These are phyloP conservation scores for Tetragonula carbonaria DNA, from an alignment of 2,888 invertebrate species.

Conservation along the genomic window DNA sequence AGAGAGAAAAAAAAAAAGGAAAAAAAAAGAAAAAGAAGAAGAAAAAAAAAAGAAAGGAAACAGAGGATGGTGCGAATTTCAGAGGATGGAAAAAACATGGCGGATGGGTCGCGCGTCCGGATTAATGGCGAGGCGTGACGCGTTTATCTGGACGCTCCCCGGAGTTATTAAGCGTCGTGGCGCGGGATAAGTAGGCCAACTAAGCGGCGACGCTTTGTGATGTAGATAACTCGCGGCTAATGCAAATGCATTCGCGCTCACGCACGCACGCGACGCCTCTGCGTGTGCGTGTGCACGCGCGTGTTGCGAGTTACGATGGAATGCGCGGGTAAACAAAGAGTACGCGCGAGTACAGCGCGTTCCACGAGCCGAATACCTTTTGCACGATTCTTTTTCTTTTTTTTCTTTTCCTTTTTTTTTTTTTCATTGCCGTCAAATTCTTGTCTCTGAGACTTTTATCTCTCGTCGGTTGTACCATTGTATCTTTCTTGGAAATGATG, in stretches of 20 bases:
- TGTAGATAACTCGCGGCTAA: conserved; percentile 69
- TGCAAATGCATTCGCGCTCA: conserved; percentile 50
- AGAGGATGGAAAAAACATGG: not conserved
- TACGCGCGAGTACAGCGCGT: conserved; percentile 43
- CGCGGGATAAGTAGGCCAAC: conserved; percentile 75
- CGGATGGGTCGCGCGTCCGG: conserved; percentile 2
- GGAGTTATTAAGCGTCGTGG: conserved; percentile 61
- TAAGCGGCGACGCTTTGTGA: conserved; percentile 71
- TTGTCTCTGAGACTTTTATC: too few species aligned
- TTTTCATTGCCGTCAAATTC: too few species aligned
- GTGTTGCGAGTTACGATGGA: conserved; percentile 53
- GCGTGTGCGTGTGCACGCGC: not conserved
- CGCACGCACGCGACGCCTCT: not conserved
- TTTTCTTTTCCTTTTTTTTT: too few species aligned
- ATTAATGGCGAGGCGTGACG: conserved; percentile 14
- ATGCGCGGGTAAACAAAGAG: conserved; percentile 73
- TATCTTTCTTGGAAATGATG: too few species aligned
- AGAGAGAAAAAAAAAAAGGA: too few species aligned
- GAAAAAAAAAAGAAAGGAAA: too few species aligned
- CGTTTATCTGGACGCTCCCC: conserved; percentile 56
- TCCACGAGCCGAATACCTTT: conserved; percentile 2
- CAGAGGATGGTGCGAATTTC: not conserved
- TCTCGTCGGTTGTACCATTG: too few species aligned
- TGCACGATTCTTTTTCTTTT: not conserved
- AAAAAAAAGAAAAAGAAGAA: not conserved